phyloP scores from a whole-genome alignment of 2,888 invertebrate genomes.

The Ariolimax columbianus region DNA sequence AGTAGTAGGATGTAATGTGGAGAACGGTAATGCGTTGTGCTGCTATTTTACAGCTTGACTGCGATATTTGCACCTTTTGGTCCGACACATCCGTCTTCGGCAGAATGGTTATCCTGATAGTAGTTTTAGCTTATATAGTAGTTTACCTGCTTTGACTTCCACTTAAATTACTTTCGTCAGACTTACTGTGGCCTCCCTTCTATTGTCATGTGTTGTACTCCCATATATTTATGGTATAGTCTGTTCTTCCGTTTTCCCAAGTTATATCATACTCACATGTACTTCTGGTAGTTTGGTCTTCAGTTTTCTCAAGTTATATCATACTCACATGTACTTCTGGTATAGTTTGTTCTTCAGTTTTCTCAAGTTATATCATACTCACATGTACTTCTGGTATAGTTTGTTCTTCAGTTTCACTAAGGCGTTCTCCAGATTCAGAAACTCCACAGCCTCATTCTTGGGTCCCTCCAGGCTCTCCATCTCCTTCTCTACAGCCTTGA shows the following conservation, averaged over 20 bases:
- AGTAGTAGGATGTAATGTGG: too few relatives aligned
- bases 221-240: conserved; percentile 83
- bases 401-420: conserved; percentile 85
- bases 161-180: too few relatives aligned
- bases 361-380: conserved; percentile 79
- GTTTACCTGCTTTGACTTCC: too few relatives aligned
- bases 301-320: conserved; percentile 83
- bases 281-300: conserved; percentile 86
- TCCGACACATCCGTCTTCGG: too few relatives aligned
- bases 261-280: conserved; percentile 72
- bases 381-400: conserved; percentile 83
- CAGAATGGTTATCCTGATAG: too few relatives aligned
- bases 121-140: too few relatives aligned
- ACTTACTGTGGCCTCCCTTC: too few relatives aligned
- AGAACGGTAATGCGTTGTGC: too few relatives aligned
- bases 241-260: conserved; percentile 85
- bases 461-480: conserved; percentile 79
- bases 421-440: conserved; percentile 89
- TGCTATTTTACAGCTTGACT: too few relatives aligned
- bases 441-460: conserved; percentile 81
- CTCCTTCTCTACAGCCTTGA: conserved; percentile 83
- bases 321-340: conserved; percentile 81
- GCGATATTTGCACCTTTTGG: too few relatives aligned
- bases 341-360: conserved; percentile 85
- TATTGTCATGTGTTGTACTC: too few relatives aligned